A percentile compares a stretch with the other conserved stretches of the same genome.
These are phyloP conservation scores for Coilia nasus DNA, from an alignment of 2,797 vertebrate genomes.

Conservation along the genomic window DNA sequence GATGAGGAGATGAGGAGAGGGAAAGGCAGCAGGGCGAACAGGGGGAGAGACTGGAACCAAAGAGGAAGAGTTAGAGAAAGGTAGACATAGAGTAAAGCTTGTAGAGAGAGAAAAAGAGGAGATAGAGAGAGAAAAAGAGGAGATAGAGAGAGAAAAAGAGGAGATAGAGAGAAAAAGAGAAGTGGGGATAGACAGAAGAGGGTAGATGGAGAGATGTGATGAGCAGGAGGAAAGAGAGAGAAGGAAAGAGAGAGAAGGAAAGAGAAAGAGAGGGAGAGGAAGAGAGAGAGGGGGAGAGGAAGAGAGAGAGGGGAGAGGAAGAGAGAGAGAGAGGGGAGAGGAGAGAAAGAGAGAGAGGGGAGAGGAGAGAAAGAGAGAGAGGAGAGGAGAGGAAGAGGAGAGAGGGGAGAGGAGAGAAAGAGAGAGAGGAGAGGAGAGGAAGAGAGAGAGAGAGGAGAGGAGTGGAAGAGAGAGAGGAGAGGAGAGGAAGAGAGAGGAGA, in stretches of 20 bases:
- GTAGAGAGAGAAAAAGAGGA: neutral
- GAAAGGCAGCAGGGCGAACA: too few relatives aligned
- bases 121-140: neutral
- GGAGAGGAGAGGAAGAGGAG: neutral
- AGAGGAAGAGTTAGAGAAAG: neutral
- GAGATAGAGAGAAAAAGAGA: neutral
- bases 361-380: neutral
- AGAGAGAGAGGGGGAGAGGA: neutral
- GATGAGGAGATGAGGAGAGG: too few relatives aligned
- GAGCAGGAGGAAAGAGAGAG: neutral
- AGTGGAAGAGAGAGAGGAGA: neutral
- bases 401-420: neutral
- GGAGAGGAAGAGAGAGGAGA: neutral
- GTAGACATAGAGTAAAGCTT: neutral
- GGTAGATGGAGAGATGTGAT: neutral
- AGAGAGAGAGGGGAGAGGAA: neutral
- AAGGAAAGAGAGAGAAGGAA: neutral
- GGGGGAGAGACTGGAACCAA: neutral
- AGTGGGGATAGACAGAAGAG: neutral
- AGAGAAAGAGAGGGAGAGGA: neutral
- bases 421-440: too few relatives aligned
- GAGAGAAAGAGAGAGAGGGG: neutral
- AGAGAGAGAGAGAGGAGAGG: too few relatives aligned
- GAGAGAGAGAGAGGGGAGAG: neutral
- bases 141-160: neutral